Percentiles rank a stretch among this genome's conserved stretches.
Evolutionary conservation across 2,888 invertebrate species (phyloP).

Genomic region (Philereme vetulata): DNA sequence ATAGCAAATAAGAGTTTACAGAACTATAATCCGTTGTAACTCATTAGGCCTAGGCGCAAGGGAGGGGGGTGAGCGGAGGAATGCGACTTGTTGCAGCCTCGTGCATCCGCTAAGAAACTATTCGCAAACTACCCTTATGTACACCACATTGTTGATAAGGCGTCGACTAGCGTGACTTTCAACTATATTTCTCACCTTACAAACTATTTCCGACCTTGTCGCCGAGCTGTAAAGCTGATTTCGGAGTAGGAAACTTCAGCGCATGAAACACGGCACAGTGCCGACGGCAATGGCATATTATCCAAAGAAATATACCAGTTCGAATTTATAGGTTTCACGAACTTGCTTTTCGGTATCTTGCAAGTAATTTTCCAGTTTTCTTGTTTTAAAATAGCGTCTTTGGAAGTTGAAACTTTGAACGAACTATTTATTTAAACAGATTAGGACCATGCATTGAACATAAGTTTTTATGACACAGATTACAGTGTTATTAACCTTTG

Average conservation of each 20-base stretch:
- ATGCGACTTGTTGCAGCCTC: slow-evolving; percentile 76
- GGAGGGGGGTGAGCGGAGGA: slow-evolving; percentile 47
- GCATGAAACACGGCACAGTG: slow-evolving; percentile 17
- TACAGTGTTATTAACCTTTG: slow-evolving; percentile 33
- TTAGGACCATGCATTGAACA: not conserved
- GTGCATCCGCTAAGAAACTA: slow-evolving; percentile 57
- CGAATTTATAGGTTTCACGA: slow-evolving; percentile 18
- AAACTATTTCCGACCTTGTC: slow-evolving; percentile 16
- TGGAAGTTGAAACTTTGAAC: not conserved
- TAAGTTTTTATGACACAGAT: not conserved
- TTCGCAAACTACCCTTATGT: slow-evolving; percentile 48
- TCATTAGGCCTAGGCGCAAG: slow-evolving; percentile 33
- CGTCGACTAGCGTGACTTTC: slow-evolving; percentile 24
- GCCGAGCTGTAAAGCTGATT: slow-evolving; percentile 7
- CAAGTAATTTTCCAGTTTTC: slow-evolving; percentile 5
- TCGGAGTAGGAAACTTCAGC: not conserved
- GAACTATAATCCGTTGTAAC: too few species aligned
- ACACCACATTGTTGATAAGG: slow-evolving; percentile 37
- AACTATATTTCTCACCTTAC: slow-evolving; percentile 13
- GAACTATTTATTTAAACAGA: not conserved
- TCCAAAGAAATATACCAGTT: slow-evolving; percentile 20
- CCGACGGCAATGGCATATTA: slow-evolving; percentile 28
- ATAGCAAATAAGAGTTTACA: too few species aligned
- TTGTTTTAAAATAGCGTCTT: not conserved
- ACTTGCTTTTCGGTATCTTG: slow-evolving; percentile 6